A percentile compares a stretch with the other conserved stretches of the same genome.
Evolutionary conservation across 2,888 invertebrate species (phyloP).

Genomic region (Amblyteles armatorius): DNA sequence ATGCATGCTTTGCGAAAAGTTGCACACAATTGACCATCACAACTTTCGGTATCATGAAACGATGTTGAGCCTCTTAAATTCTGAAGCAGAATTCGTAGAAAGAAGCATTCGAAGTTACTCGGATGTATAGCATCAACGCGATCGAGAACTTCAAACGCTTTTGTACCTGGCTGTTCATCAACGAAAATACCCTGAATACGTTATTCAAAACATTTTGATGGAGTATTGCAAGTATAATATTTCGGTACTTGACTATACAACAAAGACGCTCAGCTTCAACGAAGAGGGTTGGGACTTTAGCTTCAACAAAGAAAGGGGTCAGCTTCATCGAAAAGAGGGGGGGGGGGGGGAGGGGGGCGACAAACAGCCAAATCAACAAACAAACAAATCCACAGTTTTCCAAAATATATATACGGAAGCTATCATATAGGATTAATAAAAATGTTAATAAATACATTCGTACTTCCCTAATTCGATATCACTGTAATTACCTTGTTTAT

Average conservation of each 20-base stretch:
- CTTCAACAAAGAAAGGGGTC: too few relatives aligned
- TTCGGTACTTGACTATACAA: conserved; percentile 73
- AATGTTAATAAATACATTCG: neutral
- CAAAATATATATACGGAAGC: too few relatives aligned
- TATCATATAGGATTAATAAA: too few relatives aligned
- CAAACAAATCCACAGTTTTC: too few relatives aligned
- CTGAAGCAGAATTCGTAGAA: conserved; percentile 69
- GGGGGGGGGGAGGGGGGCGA: too few relatives aligned
- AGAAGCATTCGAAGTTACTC: conserved; percentile 36
- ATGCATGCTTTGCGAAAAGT: conserved; percentile 70
- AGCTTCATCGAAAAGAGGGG: too few relatives aligned
- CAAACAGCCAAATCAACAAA: too few relatives aligned
- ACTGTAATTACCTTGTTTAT: neutral
- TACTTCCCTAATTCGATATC: neutral
- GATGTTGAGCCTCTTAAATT: conserved; percentile 34
- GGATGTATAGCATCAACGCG: conserved; percentile 49
- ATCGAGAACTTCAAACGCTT: conserved; percentile 15
- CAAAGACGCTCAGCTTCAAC: conserved; percentile 38
- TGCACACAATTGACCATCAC: conserved; percentile 68
- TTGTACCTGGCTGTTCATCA: conserved; percentile 65
- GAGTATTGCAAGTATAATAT: conserved; percentile 68
- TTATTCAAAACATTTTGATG: conserved; percentile 58
- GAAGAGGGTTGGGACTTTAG: too few relatives aligned
- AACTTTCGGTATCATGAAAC: conserved; percentile 73
- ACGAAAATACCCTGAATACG: conserved; percentile 35